Evolutionary conservation across 2,113 vertebrate genomes (phyloP).

Genomic region (Rostratula benghalensis): DNA sequence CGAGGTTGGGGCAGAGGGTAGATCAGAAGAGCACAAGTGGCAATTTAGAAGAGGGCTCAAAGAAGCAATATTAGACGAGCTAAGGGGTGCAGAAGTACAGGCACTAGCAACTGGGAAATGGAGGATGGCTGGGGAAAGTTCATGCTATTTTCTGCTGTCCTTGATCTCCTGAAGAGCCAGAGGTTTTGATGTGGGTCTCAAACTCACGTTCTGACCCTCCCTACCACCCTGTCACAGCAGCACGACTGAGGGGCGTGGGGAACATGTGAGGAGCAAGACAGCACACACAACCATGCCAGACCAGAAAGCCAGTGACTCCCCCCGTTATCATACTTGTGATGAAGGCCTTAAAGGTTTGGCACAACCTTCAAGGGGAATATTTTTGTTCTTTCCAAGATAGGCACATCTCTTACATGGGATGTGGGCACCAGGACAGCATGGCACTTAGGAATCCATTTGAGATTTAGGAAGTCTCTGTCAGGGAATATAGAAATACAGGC

Average conservation of each 20-base stretch:
- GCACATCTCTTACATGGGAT: rapidly evolving
- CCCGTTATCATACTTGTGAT: rapidly evolving
- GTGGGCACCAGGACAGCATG: background rate
- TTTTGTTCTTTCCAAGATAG: background rate
- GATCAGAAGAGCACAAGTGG: background rate
- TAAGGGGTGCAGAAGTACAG: background rate
- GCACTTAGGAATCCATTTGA: background rate
- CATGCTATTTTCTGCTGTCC: background rate
- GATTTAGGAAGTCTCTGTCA: background rate
- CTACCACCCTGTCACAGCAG: rapidly evolving
- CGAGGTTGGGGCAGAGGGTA: background rate
- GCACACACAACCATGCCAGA: rapidly evolving
- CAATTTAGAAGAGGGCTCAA: background rate
- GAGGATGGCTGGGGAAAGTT: background rate
- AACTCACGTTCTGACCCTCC: rapidly evolving
- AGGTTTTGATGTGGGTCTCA: background rate
- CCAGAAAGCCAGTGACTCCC: background rate
- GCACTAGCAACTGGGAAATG: background rate
- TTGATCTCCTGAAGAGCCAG: background rate
- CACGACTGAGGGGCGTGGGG: rapidly evolving
- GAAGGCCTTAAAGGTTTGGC: background rate
- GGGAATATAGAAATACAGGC: background rate
- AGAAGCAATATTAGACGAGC: background rate
- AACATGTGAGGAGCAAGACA: rapidly evolving
- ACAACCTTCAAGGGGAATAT: background rate